A percentile compares a stretch with the other conserved stretches of the same genome.
These are phyloP conservation scores for Tadarida brasiliensis DNA, from an alignment of 2,797 vertebrate species.

Conservation along the genomic window DNA sequence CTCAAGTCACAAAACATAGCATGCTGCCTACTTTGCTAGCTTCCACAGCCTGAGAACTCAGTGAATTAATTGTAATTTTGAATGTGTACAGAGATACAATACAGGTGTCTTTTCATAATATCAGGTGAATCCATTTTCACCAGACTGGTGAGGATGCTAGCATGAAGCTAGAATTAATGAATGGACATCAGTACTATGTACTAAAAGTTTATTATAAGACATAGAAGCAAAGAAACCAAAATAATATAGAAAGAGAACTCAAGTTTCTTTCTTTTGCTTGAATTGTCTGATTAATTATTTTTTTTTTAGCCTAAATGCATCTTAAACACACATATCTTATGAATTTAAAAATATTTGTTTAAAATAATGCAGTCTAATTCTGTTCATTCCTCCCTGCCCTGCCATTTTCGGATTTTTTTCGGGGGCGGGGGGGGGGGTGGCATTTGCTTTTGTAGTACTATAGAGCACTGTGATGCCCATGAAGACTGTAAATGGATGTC, in stretches of 20 bases:
- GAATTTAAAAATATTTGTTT: not conserved
- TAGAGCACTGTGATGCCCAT: not conserved
- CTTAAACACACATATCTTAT: not conserved
- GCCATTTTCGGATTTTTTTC: slow-evolving; percentile 5
- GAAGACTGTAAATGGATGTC: not conserved
- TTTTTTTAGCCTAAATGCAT: not conserved
- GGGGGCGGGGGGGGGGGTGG: not conserved
- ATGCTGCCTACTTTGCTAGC: not conserved
- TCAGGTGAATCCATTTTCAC: not conserved
- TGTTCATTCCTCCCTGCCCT: not conserved
- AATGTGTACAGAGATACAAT: not conserved
- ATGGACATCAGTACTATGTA: not conserved
- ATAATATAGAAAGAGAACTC: not conserved
- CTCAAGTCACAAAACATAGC: not conserved
- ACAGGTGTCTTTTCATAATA: not conserved
- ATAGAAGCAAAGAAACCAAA: not conserved
- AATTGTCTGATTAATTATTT: not conserved
- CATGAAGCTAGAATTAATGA: not conserved
- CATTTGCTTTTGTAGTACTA: slow-evolving; percentile 19
- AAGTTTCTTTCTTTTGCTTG: not conserved
- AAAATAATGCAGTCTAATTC: not conserved
- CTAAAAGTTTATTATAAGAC: not conserved
- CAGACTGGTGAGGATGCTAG: not conserved
- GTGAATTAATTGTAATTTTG: not conserved
- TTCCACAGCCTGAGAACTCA: not conserved